Conservation (phyloP, 2,113 vertebrate species). For the Pluvialis apricaria region DNA sequence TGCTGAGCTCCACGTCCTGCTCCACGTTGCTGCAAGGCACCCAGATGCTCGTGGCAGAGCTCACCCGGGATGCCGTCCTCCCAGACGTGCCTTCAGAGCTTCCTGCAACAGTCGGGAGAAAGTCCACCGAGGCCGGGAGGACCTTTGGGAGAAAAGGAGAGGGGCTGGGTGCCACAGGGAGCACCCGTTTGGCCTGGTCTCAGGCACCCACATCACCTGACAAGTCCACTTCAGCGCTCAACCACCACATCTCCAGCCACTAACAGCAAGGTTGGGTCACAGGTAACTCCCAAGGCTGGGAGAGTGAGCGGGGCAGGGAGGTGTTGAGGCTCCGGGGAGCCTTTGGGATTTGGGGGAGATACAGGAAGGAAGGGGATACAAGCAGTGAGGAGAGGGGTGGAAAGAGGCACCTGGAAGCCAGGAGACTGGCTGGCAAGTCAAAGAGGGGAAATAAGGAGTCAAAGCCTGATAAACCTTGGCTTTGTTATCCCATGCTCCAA, state of each 20-base stretch:
- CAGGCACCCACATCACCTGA: accelerated
- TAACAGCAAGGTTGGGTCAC: accelerated
- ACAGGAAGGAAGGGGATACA: background rate
- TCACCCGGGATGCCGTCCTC: accelerated
- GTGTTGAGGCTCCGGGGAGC: background rate
- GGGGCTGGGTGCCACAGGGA: background rate
- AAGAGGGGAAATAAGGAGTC: background rate
- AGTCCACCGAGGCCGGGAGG: accelerated
- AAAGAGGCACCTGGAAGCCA: background rate
- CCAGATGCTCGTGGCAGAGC: background rate
- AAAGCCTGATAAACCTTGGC: background rate
- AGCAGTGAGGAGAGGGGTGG: background rate
- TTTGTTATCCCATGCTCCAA: background rate
- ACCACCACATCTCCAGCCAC: background rate
- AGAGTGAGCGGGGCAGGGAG: accelerated
- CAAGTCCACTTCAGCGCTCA: background rate
- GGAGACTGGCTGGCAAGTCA: background rate
- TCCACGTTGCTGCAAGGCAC: accelerated
- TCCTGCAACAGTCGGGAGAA: background rate
- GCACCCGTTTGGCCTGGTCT: background rate
- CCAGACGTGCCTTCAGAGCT: background rate
- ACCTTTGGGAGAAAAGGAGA: conserved; percentile 37
- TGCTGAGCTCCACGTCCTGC: background rate
- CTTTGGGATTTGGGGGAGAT: background rate
- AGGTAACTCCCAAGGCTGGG: background rate